These are phyloP conservation scores for Solea solea DNA, from an alignment of 2,113 vertebrate genomes.

Conservation along the genomic window DNA sequence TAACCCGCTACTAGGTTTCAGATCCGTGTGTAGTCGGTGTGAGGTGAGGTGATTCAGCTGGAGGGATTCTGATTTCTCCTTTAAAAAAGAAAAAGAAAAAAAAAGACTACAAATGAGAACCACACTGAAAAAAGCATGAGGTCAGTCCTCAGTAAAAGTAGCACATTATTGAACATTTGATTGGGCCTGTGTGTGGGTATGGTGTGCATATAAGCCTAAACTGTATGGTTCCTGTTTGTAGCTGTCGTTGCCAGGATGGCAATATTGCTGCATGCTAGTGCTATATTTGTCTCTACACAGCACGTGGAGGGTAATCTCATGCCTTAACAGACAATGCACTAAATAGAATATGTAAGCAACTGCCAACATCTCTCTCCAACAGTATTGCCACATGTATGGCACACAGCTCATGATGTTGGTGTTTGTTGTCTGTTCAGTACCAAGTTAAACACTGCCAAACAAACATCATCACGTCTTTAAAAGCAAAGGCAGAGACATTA, in stretches of 20 bases:
- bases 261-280: conserved; percentile 78
- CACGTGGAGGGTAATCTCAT: conserved; percentile 79
- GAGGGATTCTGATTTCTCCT: conserved; percentile 24
- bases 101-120: neutral
- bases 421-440: conserved; percentile 69
- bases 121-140: conserved; percentile 11
- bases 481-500: conserved; percentile 61
- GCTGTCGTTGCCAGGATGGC: conserved; percentile 72
- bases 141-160: conserved; percentile 61
- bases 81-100: too few species aligned
- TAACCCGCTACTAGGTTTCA: conserved; percentile 51
- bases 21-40: conserved; percentile 34
- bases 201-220: conserved; percentile 72
- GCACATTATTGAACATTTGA: conserved; percentile 71
- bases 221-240: conserved; percentile 70
- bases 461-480: conserved; percentile 61
- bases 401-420: conserved; percentile 70
- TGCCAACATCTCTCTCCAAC: conserved; percentile 78
- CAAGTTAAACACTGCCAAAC: conserved; percentile 76
- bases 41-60: conserved; percentile 20
- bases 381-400: conserved; percentile 72
- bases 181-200: conserved; percentile 57
- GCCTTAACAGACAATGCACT: conserved; percentile 82
- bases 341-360: conserved; percentile 77
- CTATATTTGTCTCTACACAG: conserved; percentile 78